These are phyloP conservation scores for Odontesthes bonariensis DNA, from an alignment of 2,113 vertebrate species.

Conservation along the genomic window DNA sequence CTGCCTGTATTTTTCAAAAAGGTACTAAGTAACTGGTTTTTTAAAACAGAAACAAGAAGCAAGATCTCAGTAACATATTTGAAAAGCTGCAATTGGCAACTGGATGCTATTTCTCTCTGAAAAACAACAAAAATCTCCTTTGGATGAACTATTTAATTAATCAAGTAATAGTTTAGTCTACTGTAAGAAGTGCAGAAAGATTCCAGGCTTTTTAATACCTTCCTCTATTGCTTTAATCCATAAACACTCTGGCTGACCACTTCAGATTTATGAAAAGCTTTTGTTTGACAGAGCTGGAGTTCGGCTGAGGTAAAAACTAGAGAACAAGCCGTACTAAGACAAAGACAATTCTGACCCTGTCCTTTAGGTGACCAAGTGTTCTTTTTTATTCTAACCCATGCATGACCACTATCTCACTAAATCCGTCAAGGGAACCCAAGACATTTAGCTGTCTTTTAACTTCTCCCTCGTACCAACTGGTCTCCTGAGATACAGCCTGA, in stretches of 20 bases:
- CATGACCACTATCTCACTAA: conserved; percentile 53
- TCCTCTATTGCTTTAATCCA: not conserved
- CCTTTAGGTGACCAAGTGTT: conserved; percentile 58
- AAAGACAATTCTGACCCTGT: conserved; percentile 49
- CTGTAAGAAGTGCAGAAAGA: not conserved
- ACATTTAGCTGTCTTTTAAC: conserved; percentile 71
- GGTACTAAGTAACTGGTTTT: not conserved
- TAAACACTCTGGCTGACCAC: not conserved
- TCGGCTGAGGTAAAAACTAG: conserved; percentile 48
- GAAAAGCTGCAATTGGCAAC: not conserved
- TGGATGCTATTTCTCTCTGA: not conserved
- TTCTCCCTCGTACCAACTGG: conserved; percentile 58
- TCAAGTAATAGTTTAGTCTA: not conserved
- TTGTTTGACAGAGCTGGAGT: conserved; percentile 22
- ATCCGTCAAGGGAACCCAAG: conserved; percentile 62
- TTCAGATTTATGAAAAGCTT: conserved; percentile 33
- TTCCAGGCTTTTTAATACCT: not conserved
- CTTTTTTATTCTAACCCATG: conserved; percentile 51
- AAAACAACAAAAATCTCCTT: not conserved
- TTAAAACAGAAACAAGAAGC: not conserved
- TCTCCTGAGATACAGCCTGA: conserved; percentile 61
- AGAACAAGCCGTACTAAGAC: conserved; percentile 43
- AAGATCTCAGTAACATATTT: not conserved
- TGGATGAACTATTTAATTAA: not conserved
- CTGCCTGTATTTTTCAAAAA: not conserved